phyloP scores from a whole-genome alignment of 92 coral and sea anemone genomes.

The Palythoa caribaeorum region DNA sequence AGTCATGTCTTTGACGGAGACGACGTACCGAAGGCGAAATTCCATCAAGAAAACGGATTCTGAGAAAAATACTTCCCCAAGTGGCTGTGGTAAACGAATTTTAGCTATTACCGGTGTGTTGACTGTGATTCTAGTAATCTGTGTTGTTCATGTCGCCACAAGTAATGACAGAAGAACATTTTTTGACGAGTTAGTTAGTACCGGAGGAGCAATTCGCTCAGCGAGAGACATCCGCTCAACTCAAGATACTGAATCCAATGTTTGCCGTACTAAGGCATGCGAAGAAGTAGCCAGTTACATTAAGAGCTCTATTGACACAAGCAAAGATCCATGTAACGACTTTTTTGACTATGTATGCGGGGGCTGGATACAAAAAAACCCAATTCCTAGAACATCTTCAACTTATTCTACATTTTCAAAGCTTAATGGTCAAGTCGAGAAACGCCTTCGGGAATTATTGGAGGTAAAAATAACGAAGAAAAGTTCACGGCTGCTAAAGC shows the following conservation, averaged over 20 bases:
- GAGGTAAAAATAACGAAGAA: constrained; percentile 62
- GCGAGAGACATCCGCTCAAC: constrained; percentile 66
- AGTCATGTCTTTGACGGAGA: constrained; percentile 19
- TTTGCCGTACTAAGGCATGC: constrained; percentile 81
- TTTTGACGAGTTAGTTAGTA: constrained; percentile 95
- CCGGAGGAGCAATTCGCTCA: constrained; percentile 98
- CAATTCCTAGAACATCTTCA: constrained; percentile 93
- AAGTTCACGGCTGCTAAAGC: constrained; percentile 63
- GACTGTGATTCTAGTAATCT: constrained; percentile 90
- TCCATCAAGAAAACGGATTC: not conserved
- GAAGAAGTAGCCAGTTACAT: constrained; percentile 82
- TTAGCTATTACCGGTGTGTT: constrained; percentile 89
- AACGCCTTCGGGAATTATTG: constrained; percentile 74
- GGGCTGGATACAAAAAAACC: constrained; percentile 94
- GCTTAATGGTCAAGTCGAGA: constrained; percentile 89
- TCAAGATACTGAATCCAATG: constrained; percentile 36
- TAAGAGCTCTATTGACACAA: constrained; percentile 77
- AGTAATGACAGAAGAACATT: constrained; percentile 91
- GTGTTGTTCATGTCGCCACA: constrained; percentile 96
- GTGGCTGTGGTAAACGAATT: constrained; percentile 82
- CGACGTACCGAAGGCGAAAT: constrained; percentile 54
- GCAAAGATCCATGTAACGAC: constrained; percentile 87
- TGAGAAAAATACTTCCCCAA: constrained; percentile 44
- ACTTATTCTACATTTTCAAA: constrained; percentile 94
- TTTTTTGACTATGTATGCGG: constrained; percentile 94